Base-by-base conservation (phyloP, 2,113 vertebrate genomes). In the Excalfactoria chinensis region DNA sequence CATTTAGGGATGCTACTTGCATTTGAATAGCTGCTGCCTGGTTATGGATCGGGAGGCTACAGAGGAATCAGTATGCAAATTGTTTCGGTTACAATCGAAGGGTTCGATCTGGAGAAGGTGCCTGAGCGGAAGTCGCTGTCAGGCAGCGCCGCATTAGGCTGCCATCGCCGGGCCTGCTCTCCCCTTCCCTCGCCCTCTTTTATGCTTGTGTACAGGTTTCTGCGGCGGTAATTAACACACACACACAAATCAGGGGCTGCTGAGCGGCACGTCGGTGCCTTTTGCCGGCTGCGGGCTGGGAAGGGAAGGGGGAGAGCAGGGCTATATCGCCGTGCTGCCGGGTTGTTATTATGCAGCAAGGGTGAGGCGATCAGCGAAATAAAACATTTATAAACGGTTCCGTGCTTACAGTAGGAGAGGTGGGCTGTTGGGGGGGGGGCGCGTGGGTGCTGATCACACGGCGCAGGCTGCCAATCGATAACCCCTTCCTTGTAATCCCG, bases 21-120 rank as follows among this genome's bases (percentile, higher is more conserved):
- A 98, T 99, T 98, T 99, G 98, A 99, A 99, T 98, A 98, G 98
- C 98, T 97, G 98, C 97, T 97, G 98, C 97, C 98, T 98, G 97
- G 98, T 98, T 99, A 98, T 98, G 98, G 98, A 98, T 99, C 98
- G 97, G 98, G 95, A 98, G 97, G 98, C 98, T 97, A 98, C 97
- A 98, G 98, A 99, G 98, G 98, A 99, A 99, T 99, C 99, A 98
- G 98, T 99, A 99, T 99, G 99, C 99, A 99, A 99, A 99, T 99
- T 98, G 98, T 98, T 98, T 99, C 98, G 97, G 98, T 99, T 98
- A 98, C 99, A 99, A 99, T 99, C 99, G 99, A 99, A 99, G 98
- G 98, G 98, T 99, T 99, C 99, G 99, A 99, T 99, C 99, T 98
- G 98, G 94, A 95, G 97, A 97, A 97, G 98, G 97, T 96, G 97